phyloP scores from a whole-genome alignment of 2,797 vertebrate species.

The Catharus ustulatus region DNA sequence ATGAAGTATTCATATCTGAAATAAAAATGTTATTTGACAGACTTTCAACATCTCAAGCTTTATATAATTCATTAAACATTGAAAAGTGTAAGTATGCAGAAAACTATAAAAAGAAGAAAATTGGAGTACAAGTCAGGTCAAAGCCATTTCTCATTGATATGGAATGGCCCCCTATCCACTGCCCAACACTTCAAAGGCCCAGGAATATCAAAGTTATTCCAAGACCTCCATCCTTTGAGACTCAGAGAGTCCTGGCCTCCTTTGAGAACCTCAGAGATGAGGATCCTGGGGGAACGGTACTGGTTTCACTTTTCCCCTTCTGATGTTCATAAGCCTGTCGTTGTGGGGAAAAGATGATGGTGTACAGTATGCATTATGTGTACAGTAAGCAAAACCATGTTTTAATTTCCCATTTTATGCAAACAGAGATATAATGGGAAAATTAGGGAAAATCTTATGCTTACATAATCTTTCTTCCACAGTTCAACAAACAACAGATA shows the following conservation, averaged over 20 bases:
- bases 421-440: neutral
- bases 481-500: neutral
- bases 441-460: neutral
- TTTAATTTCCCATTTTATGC: neutral
- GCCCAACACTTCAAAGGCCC: slow-evolving; percentile 17
- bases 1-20: neutral
- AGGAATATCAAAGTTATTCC: slow-evolving; percentile 25
- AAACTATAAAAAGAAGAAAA: neutral
- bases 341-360: neutral
- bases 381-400: neutral
- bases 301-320: neutral
- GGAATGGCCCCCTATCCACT: neutral
- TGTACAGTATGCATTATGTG: neutral
- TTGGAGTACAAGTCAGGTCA: neutral
- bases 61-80: neutral
- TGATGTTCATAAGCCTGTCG: neutral
- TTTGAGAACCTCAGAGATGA: neutral
- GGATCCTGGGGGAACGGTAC: neutral
- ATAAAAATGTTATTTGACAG: neutral
- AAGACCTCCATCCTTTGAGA: neutral
- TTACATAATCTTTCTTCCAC: neutral
- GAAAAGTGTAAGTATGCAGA: neutral
- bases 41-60: neutral
- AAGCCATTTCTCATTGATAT: neutral
- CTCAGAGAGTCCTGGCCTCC: neutral